These are phyloP conservation scores for Varroa destructor DNA, from an alignment of 1,140 invertebrate species.

Conservation along the genomic window DNA sequence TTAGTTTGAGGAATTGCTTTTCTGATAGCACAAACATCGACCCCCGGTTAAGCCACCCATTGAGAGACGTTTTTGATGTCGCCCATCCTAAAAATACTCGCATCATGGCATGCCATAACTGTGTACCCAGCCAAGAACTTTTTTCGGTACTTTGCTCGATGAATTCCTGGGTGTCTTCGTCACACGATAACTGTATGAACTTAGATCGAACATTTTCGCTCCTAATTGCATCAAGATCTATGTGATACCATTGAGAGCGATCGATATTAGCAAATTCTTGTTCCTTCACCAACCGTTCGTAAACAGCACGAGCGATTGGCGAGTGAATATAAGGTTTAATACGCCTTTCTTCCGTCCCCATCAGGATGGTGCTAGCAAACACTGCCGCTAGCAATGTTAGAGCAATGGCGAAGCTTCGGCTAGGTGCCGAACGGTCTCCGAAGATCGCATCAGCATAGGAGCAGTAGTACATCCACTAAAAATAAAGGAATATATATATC, in stretches of 20 bases:
- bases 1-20: constrained; percentile 16
- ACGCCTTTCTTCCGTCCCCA: constrained; percentile 22
- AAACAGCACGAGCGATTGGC: constrained; percentile 8
- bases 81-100: not conserved
- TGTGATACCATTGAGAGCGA: constrained; percentile 10
- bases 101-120: constrained; percentile 23
- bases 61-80: constrained; percentile 21
- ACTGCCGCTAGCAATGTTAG: not conserved
- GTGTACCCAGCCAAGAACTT: constrained; percentile 15
- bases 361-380: not conserved
- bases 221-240: constrained; percentile 3
- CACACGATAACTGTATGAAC: constrained; percentile 13
- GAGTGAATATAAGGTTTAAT: constrained; percentile 12
- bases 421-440: too few species aligned
- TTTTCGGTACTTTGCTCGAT: constrained; percentile 12
- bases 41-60: constrained; percentile 18
- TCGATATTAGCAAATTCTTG: constrained; percentile 14
- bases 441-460: too few species aligned
- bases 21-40: constrained; percentile 20
- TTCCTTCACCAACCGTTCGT: constrained; percentile 21
- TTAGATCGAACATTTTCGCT: constrained; percentile 9
- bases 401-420: not conserved
- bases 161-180: constrained; percentile 18
- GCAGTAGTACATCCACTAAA: too few species aligned
- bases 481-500: too few species aligned